phyloP scores from a whole-genome alignment of 2,113 vertebrate species.

The Xenus cinereus region DNA sequence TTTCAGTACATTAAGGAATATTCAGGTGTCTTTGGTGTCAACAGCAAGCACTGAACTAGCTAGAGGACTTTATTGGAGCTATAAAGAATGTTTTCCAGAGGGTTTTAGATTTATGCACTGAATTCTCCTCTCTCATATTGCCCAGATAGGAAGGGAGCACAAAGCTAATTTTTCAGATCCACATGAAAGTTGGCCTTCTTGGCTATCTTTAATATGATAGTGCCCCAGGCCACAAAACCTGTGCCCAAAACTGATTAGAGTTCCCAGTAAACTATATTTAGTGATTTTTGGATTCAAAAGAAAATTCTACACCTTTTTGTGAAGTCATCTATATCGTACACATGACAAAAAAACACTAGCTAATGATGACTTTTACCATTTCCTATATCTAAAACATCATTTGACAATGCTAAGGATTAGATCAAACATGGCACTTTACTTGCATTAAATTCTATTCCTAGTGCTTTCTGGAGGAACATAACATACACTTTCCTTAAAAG shows the following conservation, averaged over 20 bases:
- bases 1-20: conserved; percentile 18
- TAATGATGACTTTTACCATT: background rate
- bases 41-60: conserved; percentile 7
- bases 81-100: conserved; percentile 6
- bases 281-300: background rate
- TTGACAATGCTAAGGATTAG: background rate
- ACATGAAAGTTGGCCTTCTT: background rate
- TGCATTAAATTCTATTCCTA: background rate
- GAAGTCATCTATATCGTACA: background rate
- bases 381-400: background rate
- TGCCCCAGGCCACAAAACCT: background rate
- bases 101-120: background rate
- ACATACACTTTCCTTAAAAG: background rate
- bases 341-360: background rate
- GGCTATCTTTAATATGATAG: background rate
- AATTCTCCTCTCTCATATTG: background rate
- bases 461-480: background rate
- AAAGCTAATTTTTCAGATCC: background rate
- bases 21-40: conserved; percentile 17
- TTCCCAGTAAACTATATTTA: background rate
- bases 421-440: background rate
- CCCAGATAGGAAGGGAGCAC: background rate
- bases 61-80: background rate
- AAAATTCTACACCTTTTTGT: background rate
- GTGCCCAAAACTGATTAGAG: background rate